Base-by-base conservation (phyloP, 2,797 vertebrate genomes). In the Streptopelia turtur region DNA sequence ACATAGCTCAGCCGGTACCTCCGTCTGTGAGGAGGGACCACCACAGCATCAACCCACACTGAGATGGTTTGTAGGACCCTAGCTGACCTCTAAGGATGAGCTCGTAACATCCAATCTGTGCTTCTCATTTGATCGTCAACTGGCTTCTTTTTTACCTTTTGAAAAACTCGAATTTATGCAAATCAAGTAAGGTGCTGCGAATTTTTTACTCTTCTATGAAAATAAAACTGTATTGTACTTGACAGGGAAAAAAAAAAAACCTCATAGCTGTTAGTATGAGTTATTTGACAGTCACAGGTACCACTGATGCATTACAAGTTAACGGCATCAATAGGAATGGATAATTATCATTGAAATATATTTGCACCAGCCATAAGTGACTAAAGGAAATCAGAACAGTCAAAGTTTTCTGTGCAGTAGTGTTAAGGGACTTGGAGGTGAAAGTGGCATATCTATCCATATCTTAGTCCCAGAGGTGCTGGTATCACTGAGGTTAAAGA, bases 371-470 rank as follows among this genome's bases (percentile, higher is more conserved):
- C 8, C 47, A 37, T 28, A 65, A 55, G 27, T 16, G 3, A 41
- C 16, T 60, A 30, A 28, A 85, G 16, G 4, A 80, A 84, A 93
- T 61, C 47, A 5, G 18, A 11, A 21, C 33, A 50, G 23, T 59
- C 17, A 20, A 20, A 27, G 4, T 41, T 30, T 78, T 33, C 61
- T 61, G 4, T 28, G 24, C 10, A 49, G 52, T 72, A 83, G 65
- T 1, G 0, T 57, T 53, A 57, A 61, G 28, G 6, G 2, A 60
- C 14, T 70, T 2, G 0, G 11, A 61, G 10, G 11, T 1, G 4
- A 53, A 71, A 78, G 10, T 28, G 10, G 1, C 16, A 31, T 53
- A 70, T 80, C 27, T 39, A 7, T 30, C 31, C 16, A 10, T 53
- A 66, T 52, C 10, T 13, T 31, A 35, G 25, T 76, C 30, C 12